Percentiles rank a stretch among this genome's conserved stretches.
Evolutionary conservation across 2,113 vertebrate species (phyloP).

Genomic region (Anser brachyrhynchus): DNA sequence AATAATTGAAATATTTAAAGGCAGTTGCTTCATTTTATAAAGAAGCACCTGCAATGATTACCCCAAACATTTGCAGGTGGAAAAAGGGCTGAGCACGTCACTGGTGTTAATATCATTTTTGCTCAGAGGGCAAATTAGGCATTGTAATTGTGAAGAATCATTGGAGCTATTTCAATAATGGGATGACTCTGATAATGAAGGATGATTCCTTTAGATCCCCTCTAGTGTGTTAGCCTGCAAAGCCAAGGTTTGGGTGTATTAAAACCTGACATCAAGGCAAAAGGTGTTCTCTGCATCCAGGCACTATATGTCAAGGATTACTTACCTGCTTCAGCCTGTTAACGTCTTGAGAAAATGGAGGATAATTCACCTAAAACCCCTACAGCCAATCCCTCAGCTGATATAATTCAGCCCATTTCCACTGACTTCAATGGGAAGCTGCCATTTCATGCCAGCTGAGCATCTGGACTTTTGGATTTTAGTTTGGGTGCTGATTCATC

Average conservation of each 20-base stretch:
- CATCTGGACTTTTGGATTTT: background rate
- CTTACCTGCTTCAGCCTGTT: slow-evolving; percentile 12
- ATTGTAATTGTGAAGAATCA: slow-evolving; percentile 56
- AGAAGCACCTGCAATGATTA: slow-evolving; percentile 70
- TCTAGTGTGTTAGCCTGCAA: background rate
- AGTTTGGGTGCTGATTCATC: background rate
- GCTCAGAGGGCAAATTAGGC: slow-evolving; percentile 67
- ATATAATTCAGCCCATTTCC: background rate
- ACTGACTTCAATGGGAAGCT: background rate
- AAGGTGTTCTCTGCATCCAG: background rate
- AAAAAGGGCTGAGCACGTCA: slow-evolving; percentile 63
- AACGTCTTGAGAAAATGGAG: background rate
- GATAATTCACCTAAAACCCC: background rate
- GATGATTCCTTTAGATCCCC: slow-evolving; percentile 35
- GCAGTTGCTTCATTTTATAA: slow-evolving; percentile 61
- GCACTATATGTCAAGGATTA: background rate
- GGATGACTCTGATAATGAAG: slow-evolving; percentile 60
- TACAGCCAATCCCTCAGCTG: background rate
- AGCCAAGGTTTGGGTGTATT: background rate
- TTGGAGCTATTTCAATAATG: slow-evolving; percentile 39
- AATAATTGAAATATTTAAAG: slow-evolving; percentile 72
- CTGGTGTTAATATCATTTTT: slow-evolving; percentile 51
- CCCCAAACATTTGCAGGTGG: slow-evolving; percentile 65
- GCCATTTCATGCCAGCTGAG: background rate
- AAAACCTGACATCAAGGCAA: background rate